Base-by-base conservation (phyloP, 1,140 invertebrate species). In the Carcinoscorpius rotundicauda region DNA sequence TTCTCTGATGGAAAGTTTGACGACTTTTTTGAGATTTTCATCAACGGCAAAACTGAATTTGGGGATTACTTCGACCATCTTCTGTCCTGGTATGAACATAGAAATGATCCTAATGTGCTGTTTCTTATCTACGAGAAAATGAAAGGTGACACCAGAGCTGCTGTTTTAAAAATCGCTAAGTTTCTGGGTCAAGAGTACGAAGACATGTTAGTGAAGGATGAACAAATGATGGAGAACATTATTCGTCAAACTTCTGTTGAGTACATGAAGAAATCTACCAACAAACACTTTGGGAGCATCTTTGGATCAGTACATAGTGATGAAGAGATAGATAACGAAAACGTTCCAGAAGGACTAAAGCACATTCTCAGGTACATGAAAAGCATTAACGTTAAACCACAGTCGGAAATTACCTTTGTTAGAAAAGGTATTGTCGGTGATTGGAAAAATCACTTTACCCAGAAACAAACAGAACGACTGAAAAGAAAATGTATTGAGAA, bases 1-100 rank as follows among this genome's bases (percentile, higher is more conserved):
- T 68, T 49, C 9, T 63, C 56, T 49, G 65, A 71, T 51, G 75
- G 72, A 6, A 66, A 70, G 5, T 77, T 76, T 63, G 68, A 74
- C 52, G 70, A 66, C 9, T 77, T 77, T 53, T 72, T 77, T 66
- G 71, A 77, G 49, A 60, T 76, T 0, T 77, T 78, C 61, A 64
- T 73, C 29, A 53, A 56, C 5, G 76, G 75, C 29, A 64, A 74
- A 56, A 56, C 77, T 4, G 75, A 69, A 51, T 77, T 77, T 62
- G 75, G 75, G 5, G 76, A 76, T 60, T 77, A 77, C 63, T 78
- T 76, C 52, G 74, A 78, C 49, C 76, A 77, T 64, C 68, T 78
- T 52, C 60, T 68, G 10, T 65, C 64, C 51, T 77, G 76, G 77
- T 71, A 75, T 49, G 66, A 72, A 4, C 72, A 74, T 50, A 52